Evolutionary conservation across 2,888 invertebrate genomes (phyloP).

Genomic region (Caenorhabditis plicata): DNA sequence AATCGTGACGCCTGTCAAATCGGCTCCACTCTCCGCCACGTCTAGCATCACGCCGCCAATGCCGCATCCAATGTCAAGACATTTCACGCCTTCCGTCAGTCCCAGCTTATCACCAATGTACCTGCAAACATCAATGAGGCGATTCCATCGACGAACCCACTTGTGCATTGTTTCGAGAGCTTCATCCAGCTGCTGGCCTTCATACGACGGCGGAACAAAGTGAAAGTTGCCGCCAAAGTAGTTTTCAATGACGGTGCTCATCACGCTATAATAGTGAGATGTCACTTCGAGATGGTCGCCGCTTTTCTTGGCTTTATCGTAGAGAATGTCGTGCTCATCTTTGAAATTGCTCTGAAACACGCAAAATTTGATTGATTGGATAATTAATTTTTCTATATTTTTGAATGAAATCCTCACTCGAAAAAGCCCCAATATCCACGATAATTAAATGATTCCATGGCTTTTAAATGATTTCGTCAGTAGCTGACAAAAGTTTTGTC

Average conservation of each 20-base stretch:
- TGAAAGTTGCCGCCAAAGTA: constrained; percentile 65
- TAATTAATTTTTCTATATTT: no score
- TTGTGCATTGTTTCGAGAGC: constrained; percentile 44
- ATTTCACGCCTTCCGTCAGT: constrained; percentile 38
- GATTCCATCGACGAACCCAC: constrained; percentile 9
- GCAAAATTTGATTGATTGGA: no score
- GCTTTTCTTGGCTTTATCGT: constrained; percentile 48
- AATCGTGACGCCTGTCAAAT: constrained; percentile 62
- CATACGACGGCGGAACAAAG: constrained; percentile 56
- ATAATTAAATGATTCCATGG: no score
- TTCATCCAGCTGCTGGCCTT: constrained; percentile 47
- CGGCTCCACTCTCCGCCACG: constrained; percentile 50
- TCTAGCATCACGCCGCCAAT: constrained; percentile 58
- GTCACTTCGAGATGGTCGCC: constrained; percentile 57
- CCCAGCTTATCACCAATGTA: constrained; percentile 49
- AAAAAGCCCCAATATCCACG: no score
- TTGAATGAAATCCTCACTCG: no score
- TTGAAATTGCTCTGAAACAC: constrained; percentile 55
- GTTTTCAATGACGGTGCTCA: constrained; percentile 63
- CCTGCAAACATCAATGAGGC: constrained; percentile 7
- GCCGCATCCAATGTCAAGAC: constrained; percentile 63
- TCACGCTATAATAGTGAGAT: constrained; percentile 63
- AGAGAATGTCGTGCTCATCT: constrained; percentile 56
- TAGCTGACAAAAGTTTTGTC: no score
- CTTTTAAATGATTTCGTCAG: no score